Conservation (phyloP, 2,113 vertebrate genomes). For the Xenopus tropicalis region UCB_Xtro_10.0 CM004452.2:39405001-39405500, state of each 20-base stretch:
- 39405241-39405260: constrained; percentile 28
- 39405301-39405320: neutral
- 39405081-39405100: neutral
- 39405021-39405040: no score
- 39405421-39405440: neutral
- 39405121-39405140: constrained; percentile 34
- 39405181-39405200: constrained; percentile 38
- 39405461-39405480: no score
- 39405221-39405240: constrained; percentile 44
- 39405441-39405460: no score
- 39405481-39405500: no score
- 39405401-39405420: no score
- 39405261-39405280: constrained; percentile 11
- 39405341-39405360: no score
- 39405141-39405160: constrained; percentile 41
- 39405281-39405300: neutral
- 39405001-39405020: no score
- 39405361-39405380: no score
- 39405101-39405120: constrained; percentile 17
- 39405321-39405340: neutral
- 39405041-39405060: no score
- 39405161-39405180: constrained; percentile 39
- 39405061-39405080: neutral
- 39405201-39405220: constrained; percentile 31
- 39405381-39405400: no score